These are phyloP conservation scores for Dione juno DNA, from an alignment of 2,888 invertebrate species.

Conservation along the genomic window DNA sequence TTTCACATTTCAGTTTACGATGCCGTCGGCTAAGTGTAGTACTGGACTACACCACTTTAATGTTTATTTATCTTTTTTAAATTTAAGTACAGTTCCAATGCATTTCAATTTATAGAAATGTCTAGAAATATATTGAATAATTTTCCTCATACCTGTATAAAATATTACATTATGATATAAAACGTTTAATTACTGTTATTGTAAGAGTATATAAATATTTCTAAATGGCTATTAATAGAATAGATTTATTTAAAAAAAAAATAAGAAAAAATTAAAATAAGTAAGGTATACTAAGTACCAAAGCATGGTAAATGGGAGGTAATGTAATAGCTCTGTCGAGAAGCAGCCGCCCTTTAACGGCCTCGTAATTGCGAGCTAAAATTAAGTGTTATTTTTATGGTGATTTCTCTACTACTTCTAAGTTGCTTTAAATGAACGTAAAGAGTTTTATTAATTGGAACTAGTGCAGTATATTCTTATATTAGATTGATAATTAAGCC, in stretches of 20 bases:
- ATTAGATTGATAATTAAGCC: neutral
- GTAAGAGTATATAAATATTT: neutral
- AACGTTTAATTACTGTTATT: no score
- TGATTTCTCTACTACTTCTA: slow-evolving; percentile 82
- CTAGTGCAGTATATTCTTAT: slow-evolving; percentile 50
- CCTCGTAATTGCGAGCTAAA: slow-evolving; percentile 81
- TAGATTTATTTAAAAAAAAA: neutral
- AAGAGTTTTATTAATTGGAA: slow-evolving; percentile 81
- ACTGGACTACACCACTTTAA: slow-evolving; percentile 48
- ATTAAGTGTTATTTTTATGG: slow-evolving; percentile 84
- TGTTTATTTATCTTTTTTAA: neutral
- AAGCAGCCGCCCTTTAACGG: slow-evolving; percentile 78
- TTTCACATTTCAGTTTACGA: slow-evolving; percentile 65
- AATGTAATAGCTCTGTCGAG: slow-evolving; percentile 73
- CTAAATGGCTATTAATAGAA: neutral
- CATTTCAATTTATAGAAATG: no score
- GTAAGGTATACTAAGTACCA: slow-evolving; percentile 27
- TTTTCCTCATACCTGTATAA: no score
- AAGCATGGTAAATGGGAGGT: slow-evolving; percentile 67
- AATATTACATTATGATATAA: no score
- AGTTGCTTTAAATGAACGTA: slow-evolving; percentile 81
- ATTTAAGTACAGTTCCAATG: neutral
- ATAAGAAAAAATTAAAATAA: neutral
- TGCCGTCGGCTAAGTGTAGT: slow-evolving; percentile 63
- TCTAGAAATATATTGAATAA: no score